Conservation (phyloP, 2,888 invertebrate genomes). For the Cephonodes hylas region DNA sequence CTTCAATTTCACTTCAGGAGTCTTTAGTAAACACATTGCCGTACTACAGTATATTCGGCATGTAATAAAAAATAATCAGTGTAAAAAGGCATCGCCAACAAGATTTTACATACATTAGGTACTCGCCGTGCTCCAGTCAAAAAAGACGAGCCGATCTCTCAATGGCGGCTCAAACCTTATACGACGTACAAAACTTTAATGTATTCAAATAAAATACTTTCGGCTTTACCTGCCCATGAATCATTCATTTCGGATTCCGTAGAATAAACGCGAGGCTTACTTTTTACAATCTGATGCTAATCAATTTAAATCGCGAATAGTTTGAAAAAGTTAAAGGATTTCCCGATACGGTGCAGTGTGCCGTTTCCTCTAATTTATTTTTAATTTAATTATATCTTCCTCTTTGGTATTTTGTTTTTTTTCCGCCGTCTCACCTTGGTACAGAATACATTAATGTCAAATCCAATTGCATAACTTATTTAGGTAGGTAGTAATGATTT, state of each 20-base stretch:
- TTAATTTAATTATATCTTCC: not conserved
- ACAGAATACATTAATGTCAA: not conserved
- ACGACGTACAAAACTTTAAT: slow-evolving; percentile 2
- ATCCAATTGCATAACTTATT: not conserved
- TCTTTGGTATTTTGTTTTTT: not conserved
- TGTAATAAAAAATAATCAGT: not conserved
- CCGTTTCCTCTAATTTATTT: not conserved
- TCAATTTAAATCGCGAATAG: not conserved
- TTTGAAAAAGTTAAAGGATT: not conserved
- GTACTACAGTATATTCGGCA: not conserved
- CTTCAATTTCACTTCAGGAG: not conserved
- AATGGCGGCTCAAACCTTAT: slow-evolving; percentile 1
- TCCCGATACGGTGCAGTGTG: not conserved
- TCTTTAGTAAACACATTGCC: not conserved
- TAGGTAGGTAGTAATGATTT: no score
- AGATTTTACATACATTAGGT: not conserved
- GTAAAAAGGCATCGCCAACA: not conserved
- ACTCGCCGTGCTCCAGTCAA: not conserved
- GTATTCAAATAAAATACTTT: slow-evolving; percentile 6
- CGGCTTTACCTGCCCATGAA: not conserved
- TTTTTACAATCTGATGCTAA: slow-evolving; percentile 2
- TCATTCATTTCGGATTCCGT: not conserved
- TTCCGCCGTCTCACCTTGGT: not conserved
- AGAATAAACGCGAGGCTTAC: not conserved
- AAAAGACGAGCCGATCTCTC: not conserved